phyloP scores from a whole-genome alignment of 2,888 invertebrate genomes.

The Polia nebulosa region DNA sequence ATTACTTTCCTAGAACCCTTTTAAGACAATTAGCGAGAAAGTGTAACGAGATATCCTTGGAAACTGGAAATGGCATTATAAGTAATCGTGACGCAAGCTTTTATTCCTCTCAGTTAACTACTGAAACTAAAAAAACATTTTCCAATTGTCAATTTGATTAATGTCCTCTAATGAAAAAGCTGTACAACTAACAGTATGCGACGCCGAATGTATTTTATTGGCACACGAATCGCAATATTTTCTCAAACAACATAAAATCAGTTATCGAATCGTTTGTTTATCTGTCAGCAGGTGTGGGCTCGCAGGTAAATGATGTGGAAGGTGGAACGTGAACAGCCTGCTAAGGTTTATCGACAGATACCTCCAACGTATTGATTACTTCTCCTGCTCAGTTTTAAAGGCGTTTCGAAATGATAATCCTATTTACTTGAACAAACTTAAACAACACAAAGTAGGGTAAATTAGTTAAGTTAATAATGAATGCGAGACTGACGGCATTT shows the following conservation, averaged over 20 bases:
- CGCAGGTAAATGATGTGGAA: slow-evolving; percentile 78
- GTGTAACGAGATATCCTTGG: slow-evolving; percentile 71
- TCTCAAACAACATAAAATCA: slow-evolving; percentile 74
- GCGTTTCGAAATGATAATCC: slow-evolving; percentile 47
- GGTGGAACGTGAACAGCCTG: slow-evolving; percentile 69
- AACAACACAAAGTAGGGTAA: slow-evolving; percentile 42
- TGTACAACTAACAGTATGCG: slow-evolving; percentile 42
- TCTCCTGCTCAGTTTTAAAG: slow-evolving; percentile 43
- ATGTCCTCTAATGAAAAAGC: slow-evolving; percentile 53
- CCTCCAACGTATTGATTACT: slow-evolving; percentile 56
- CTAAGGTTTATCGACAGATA: slow-evolving; percentile 61
- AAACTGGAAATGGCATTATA: slow-evolving; percentile 51
- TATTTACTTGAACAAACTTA: slow-evolving; percentile 49
- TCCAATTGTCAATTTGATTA: slow-evolving; percentile 43
- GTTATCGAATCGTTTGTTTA: slow-evolving; percentile 79
- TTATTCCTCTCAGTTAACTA: slow-evolving; percentile 8
- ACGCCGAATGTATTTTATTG: slow-evolving; percentile 60
- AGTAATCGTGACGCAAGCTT: slow-evolving; percentile 36
- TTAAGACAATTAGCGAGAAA: slow-evolving; percentile 72
- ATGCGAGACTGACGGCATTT: slow-evolving; percentile 32
- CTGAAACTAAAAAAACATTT: slow-evolving; percentile 22
- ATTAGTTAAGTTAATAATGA: slow-evolving; percentile 42
- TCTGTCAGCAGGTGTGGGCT: slow-evolving; percentile 74
- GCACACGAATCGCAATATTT: slow-evolving; percentile 66
- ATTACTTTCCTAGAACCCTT: slow-evolving; percentile 77